Percentiles rank a stretch among this genome's conserved stretches.
Evolutionary conservation across 2,113 vertebrate species (phyloP).

Genomic region (Chlamydotis undulata): DNA sequence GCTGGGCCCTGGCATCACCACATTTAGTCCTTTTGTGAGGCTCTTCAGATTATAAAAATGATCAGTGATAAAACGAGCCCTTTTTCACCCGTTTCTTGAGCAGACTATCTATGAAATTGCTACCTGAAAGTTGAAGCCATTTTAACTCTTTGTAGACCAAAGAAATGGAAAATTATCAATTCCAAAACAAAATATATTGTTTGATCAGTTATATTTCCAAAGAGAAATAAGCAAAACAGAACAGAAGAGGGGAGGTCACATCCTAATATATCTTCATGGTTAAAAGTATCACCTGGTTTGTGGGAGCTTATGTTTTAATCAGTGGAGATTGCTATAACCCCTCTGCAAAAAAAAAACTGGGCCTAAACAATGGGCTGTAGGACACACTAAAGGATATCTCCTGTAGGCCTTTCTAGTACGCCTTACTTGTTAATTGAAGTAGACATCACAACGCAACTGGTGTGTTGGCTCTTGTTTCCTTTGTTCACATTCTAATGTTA

Average conservation of each 20-base stretch:
- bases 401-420: neutral
- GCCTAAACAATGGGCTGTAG: neutral
- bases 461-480: neutral
- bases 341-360: neutral
- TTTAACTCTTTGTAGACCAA: neutral
- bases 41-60: neutral
- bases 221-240: neutral
- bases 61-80: neutral
- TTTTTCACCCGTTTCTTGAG: neutral
- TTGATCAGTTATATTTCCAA: neutral
- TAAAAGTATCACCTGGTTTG: neutral
- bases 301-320: neutral
- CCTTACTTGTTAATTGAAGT: neutral
- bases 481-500: neutral
- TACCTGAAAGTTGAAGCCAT: neutral
- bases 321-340: neutral
- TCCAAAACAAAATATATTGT: neutral
- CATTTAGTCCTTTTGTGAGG: neutral
- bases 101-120: neutral
- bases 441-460: neutral
- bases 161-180: neutral
- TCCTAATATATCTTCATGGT: neutral
- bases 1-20: neutral
- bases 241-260: neutral
- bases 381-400: neutral